Base-by-base conservation (phyloP, 2,888 invertebrate genomes). In the Teleiodes luculella region DNA sequence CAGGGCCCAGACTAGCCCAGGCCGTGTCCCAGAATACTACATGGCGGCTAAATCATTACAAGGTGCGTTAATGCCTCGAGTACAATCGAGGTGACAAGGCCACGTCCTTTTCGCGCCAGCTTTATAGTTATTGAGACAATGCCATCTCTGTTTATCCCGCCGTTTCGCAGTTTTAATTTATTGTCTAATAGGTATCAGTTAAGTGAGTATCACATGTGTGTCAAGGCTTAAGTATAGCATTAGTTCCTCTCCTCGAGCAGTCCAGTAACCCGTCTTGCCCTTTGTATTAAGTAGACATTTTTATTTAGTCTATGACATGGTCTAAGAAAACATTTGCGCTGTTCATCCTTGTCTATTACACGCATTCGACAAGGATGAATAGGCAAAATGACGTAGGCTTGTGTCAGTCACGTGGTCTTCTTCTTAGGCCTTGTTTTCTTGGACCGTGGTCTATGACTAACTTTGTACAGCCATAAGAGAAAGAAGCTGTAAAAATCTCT, bases 31-130 rank as follows among this genome's bases (percentile, higher is more conserved):
- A 65, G 58, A 67, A 1, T 61, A 66, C 68, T 76, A 74, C 64
- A 61, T 72, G 70, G 72, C 74, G 57, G 76, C 74, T 76, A 77
- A 81, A 78, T 79, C 55, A 78, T 79, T 74, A 73, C 68, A 72
- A 76, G 64, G 72, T 78, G 75, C 72, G 70, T 71, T 75, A 80
- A 80, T 75, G 76, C 76, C 78, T 33, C 18, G 74, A 75, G 75
- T 76, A 79, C 78, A 72, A 68, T 74, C 62, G 59, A 68, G 70
- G 66, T 66, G 66, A 66, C 67, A 63, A 24, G 20, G 41, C 20
- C 24, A 20, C 5, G 24, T 43, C 24, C 20, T 43, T 20, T 43
- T 43, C 11, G 20, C 41, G n/a, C 1, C 5, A 24, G n/a, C 1
- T 20, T 43, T 43, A 43, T 37, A 37, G 37, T 14, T 37, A 16